phyloP scores from a whole-genome alignment of 2,113 vertebrate genomes.

The Anser brachyrhynchus region DNA sequence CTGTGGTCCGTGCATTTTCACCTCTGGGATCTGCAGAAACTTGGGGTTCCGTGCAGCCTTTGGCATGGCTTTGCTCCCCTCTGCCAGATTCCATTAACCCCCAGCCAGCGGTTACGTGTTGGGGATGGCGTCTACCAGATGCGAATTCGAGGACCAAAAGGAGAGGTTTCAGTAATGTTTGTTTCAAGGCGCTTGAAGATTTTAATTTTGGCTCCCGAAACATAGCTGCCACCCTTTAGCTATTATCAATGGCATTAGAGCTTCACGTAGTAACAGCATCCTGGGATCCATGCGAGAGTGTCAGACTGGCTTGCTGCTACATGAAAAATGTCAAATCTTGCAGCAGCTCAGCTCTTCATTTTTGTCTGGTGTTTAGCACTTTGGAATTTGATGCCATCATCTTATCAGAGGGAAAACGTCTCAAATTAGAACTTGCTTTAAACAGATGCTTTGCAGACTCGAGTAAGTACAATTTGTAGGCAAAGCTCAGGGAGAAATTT shows the following conservation, averaged over 20 bases:
- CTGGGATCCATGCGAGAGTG: conserved; percentile 20
- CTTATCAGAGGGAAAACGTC: conserved; percentile 41
- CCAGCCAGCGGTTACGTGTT: conserved; percentile 29
- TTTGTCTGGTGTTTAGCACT: conserved; percentile 49
- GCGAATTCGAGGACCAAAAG: conserved; percentile 27
- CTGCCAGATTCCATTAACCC: conserved; percentile 62
- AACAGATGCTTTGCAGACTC: conserved; percentile 21
- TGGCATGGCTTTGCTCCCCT: conserved; percentile 16
- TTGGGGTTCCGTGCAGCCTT: conserved; percentile 48
- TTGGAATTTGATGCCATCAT: conserved; percentile 25
- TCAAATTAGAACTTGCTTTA: conserved; percentile 52
- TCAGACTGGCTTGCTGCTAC: conserved; percentile 54
- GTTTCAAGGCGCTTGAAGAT: conserved; percentile 13
- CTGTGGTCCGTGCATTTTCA: conserved; percentile 20
- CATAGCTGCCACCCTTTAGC: not conserved
- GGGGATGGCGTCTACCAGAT: conserved; percentile 6
- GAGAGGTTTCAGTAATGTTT: conserved; percentile 5
- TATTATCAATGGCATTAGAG: conserved; percentile 39
- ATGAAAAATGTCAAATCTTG: conserved; percentile 56
- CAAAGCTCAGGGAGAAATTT: not conserved
- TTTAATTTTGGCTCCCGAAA: conserved; percentile 22
- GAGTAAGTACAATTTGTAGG: conserved; percentile 4
- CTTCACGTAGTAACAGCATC: not conserved
- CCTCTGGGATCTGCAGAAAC: conserved; percentile 38
- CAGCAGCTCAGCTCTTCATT: conserved; percentile 23